A percentile compares a stretch with the other conserved stretches of the same genome.
phyloP scores from a whole-genome alignment of 2,888 invertebrate genomes.

The Petrolisthes cinctipes region DNA sequence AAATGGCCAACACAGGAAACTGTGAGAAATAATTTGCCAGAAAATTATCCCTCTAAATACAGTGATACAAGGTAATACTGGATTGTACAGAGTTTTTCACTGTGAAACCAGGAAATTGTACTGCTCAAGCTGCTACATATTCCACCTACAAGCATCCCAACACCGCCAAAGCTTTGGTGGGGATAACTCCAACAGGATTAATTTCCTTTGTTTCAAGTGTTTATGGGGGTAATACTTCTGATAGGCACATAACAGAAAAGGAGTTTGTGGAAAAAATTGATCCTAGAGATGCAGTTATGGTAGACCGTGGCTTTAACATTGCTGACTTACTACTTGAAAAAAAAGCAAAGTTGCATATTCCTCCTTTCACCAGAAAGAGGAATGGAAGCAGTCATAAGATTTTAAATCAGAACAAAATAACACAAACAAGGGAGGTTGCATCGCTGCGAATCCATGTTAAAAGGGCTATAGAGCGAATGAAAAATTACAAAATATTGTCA shows the following conservation, averaged over 20 bases:
- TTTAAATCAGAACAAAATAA: no score
- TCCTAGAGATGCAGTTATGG: conserved; percentile 27
- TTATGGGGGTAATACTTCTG: conserved; percentile 24
- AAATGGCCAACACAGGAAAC: neutral
- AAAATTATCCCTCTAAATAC: neutral
- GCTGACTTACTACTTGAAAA: neutral
- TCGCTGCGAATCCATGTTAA: neutral
- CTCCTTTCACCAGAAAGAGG: conserved; percentile 17
- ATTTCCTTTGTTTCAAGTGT: conserved; percentile 13
- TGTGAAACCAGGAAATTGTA: conserved; percentile 8
- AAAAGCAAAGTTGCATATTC: conserved; percentile 14
- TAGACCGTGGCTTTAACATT: conserved; percentile 22
- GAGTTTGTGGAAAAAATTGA: neutral
- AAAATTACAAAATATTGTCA: no score
- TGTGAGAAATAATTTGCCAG: neutral
- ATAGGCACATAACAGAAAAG: conserved; percentile 17
- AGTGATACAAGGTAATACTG: conserved; percentile 23
- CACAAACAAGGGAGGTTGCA: conserved; percentile 10
- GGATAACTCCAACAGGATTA: conserved; percentile 23
- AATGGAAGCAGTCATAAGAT: neutral
- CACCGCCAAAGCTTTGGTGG: no score
- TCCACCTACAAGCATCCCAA: conserved; percentile 32
- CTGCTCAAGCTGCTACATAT: conserved; percentile 37
- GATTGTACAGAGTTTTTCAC: conserved; percentile 32
- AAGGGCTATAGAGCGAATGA: no score